phyloP scores from a whole-genome alignment of 2,888 invertebrate species.

The Seladonia tumulorum region DNA sequence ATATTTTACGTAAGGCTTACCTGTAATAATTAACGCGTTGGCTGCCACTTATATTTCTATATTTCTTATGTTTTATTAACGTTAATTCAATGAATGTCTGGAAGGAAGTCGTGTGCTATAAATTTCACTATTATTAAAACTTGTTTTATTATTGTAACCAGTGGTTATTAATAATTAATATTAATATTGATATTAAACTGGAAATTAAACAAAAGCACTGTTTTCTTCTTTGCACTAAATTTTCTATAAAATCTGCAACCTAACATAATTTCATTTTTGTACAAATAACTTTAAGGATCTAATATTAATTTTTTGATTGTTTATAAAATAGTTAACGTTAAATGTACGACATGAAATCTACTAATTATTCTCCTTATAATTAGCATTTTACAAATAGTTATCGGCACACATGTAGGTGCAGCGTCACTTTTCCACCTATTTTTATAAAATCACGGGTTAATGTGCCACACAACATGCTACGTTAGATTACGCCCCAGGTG shows the following conservation, averaged over 20 bases:
- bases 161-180: too few relatives aligned
- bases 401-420: not conserved
- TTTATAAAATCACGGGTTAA: slow-evolving; percentile 38
- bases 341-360: not conserved
- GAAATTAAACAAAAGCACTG: not conserved
- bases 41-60: not conserved
- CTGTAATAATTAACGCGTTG: not conserved
- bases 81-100: not conserved
- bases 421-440: not conserved
- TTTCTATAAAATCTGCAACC: not conserved
- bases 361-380: not conserved
- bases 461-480: slow-evolving; percentile 29
- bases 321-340: not conserved
- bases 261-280: not conserved
- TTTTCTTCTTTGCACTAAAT: not conserved
- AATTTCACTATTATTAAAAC: too few relatives aligned
- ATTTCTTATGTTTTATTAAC: too few relatives aligned
- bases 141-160: too few relatives aligned
- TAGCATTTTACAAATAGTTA: not conserved
- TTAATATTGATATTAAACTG: not conserved
- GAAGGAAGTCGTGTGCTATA: too few relatives aligned
- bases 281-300: not conserved
- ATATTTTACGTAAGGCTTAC: not conserved
- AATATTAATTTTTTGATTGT: not conserved
- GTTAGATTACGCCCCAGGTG: slow-evolving; percentile 32